Base-by-base conservation (phyloP, 2,888 invertebrate genomes). In the Monoplex corrugatus region DNA sequence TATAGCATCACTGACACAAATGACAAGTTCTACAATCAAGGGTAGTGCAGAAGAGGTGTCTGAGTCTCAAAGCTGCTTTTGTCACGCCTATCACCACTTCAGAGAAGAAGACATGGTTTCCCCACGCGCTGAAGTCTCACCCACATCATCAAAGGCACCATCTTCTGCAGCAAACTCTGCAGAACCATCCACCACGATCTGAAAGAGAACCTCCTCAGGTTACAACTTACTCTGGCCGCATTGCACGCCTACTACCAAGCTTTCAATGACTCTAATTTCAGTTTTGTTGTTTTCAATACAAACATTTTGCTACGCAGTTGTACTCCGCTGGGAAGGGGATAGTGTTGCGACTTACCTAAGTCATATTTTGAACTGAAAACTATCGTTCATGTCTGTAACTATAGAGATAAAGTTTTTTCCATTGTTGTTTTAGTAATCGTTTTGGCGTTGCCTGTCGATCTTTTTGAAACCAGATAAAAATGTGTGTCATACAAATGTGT, bases 11-110 rank as follows among this genome's bases (percentile, higher is more conserved):
- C 80, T 35, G 32, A 84, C 57, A 75, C 43, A 16, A 72, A 75
- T 84, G 85, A 85, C 86, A 89, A 89, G 57, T 72, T 57, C 57
- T 89, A 86, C 63, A 84, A 75, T 84, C 44, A 88, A 88, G 72
- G 88, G 75, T 35, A 45, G 88, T 50, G 8, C 50, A 75, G 88
- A 88, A 44, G 28, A 68, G 40, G 32, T 85, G 44, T 89, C 86
- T 35, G 78, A 78, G 86, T 50, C 86, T 89, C 38, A 89, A 89
- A 75, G 43, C 89, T 40, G 86, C 78, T 35, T 88, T 85, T 50
- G 63, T 83, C 44, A 72, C 72, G 35, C 72, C 6, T 8, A n/a
- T 28, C 80, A 28, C 23, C 8, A 80, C 80, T 43, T 43, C 80
- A 43, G 80, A 43, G 43, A 28, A 43, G 40, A 40, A 75, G 75